These are phyloP conservation scores for Gasteruption jaculator DNA, from an alignment of 2,888 invertebrate species.

Conservation along the genomic window DNA sequence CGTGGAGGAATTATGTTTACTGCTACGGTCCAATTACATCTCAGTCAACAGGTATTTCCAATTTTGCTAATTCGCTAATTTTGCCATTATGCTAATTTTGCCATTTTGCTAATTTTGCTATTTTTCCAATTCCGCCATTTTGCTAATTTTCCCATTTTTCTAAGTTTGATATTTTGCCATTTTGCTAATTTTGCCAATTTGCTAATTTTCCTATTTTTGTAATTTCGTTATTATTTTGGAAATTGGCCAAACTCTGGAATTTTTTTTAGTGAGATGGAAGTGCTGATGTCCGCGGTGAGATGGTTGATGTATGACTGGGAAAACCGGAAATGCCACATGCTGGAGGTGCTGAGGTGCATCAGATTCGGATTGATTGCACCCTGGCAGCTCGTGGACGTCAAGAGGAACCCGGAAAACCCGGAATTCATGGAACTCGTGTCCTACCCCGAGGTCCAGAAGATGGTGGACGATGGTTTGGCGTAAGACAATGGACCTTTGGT, in stretches of 20 bases:
- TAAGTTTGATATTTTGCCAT: neutral
- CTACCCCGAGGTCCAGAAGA: conserved; percentile 66
- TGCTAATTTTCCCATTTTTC: neutral
- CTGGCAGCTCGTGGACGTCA: conserved; percentile 76
- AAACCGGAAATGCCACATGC: conserved; percentile 56
- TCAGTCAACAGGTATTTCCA: conserved; percentile 65
- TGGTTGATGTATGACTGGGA: conserved; percentile 75
- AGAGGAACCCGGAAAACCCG: conserved; percentile 67
- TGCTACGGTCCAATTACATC: conserved; percentile 69
- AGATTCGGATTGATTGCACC: conserved; percentile 76
- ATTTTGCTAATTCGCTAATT: conserved; percentile 5
- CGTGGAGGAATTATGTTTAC: conserved; percentile 62
- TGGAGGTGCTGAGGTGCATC: conserved; percentile 66
- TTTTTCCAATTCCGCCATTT: conserved; percentile 3
- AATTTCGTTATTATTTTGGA: conserved; percentile 1
- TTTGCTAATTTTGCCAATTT: neutral
- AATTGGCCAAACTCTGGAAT: too few relatives aligned
- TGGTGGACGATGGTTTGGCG: conserved; percentile 79
- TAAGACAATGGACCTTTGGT: conserved; percentile 50
- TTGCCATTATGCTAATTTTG: neutral
- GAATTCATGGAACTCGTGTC: conserved; percentile 68
- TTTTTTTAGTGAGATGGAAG: conserved; percentile 63
- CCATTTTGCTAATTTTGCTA: neutral
- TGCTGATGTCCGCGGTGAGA: conserved; percentile 74
- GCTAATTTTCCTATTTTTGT: neutral